Base-by-base conservation (phyloP, 2,888 invertebrate genomes). In the Ferdinandea cuprea region DNA sequence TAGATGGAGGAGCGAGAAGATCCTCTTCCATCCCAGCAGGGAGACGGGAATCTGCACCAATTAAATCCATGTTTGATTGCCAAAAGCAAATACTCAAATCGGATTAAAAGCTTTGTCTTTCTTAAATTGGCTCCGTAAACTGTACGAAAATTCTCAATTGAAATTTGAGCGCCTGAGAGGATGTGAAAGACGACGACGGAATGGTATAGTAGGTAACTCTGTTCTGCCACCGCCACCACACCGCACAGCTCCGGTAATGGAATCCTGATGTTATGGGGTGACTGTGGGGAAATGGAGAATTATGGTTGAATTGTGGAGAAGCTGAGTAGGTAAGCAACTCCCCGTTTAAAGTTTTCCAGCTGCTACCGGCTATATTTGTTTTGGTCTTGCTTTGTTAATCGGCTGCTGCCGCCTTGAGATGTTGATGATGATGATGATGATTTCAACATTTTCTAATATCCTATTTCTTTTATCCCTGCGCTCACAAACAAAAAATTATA, bases 41-140 rank as follows among this genome's bases (percentile, higher is more conserved):
- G 44, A 19, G 30, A 25, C 13, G 11, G 48, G 61, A 79, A 69
- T 73, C 84, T 69, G 74, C 73, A 79, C 84, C 84, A 84, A 84
- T 84, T 84, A 84, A 84, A 84, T 84, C 79, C 84, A 84, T 84
- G 84, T 79, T 84, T 84, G 84, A 84, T 84, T 84, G 84, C 84
- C 84, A 84, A 84, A 84, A 78, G 84, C 84, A 84, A 84, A 84
- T 79, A 84, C 84, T 79, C 79, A 84, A 84, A 84, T 84, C 79
- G 79, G 78, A 84, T 84, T 84, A 84, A 84, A 79, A 84, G 84
- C 84, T 79, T 84, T 79, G 79, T 84, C 79, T 84, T 79, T 79
- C 79, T 79, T 78, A 83, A 83, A 83, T 83, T 83, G 83, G 83
- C 83, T 83, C 78, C 83, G 83, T 78, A 83, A 83, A 78, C 78